Percentiles rank a stretch among this genome's conserved stretches.
phyloP scores from a whole-genome alignment of 2,888 invertebrate species.

The Abrostola tripartita region DNA sequence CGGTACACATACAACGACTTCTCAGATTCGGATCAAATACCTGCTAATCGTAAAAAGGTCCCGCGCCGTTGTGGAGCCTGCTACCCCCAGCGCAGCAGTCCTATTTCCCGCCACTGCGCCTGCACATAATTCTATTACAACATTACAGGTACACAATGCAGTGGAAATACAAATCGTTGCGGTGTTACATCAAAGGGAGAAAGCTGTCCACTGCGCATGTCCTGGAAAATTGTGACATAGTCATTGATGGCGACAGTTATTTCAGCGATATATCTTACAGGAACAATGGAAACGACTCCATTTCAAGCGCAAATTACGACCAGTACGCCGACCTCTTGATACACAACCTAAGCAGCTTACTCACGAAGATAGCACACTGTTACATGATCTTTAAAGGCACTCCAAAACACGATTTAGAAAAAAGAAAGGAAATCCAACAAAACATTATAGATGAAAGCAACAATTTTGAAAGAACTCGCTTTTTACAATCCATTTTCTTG shows the following conservation, averaged over 20 bases:
- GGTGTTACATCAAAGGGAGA: conserved; percentile 32
- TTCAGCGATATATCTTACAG: conserved; percentile 50
- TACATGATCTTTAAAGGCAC: conserved; percentile 48
- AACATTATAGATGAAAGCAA: conserved; percentile 15
- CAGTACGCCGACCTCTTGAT: conserved; percentile 36
- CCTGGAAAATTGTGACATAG: conserved; percentile 34
- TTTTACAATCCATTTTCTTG: conserved; percentile 44
- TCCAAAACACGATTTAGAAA: conserved; percentile 11
- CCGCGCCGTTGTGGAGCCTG: too few relatives aligned
- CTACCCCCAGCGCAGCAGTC: too few relatives aligned
- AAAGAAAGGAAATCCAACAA: conserved; percentile 32
- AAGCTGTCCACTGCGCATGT: conserved; percentile 5
- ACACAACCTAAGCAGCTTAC: conserved; percentile 22
- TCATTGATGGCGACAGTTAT: conserved; percentile 48
- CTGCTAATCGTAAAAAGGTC: too few relatives aligned
- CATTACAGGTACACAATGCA: conserved; percentile 26
- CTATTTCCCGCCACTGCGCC: too few relatives aligned
- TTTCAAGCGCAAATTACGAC: conserved; percentile 52
- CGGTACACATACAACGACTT: too few relatives aligned
- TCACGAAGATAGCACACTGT: conserved; percentile 28
- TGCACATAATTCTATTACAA: background rate
- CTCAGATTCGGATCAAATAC: too few relatives aligned
- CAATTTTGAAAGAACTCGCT: background rate
- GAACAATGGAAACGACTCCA: conserved; percentile 54
- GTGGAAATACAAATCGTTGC: conserved; percentile 40